Evolutionary conservation across 2,888 invertebrate genomes (phyloP).

Genomic region (Lissonota sp.): DNA sequence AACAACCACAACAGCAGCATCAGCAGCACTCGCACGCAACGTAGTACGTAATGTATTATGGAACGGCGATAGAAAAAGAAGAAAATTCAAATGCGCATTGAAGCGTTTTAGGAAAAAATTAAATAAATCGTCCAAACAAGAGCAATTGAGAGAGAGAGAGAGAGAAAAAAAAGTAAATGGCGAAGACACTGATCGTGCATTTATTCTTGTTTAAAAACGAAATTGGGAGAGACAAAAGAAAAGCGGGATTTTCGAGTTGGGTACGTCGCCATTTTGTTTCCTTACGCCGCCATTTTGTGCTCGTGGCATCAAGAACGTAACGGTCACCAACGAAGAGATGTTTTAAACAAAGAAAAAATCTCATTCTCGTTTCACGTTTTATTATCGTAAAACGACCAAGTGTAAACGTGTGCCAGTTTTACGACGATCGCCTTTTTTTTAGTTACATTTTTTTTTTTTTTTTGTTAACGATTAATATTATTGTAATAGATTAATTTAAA

Average conservation of each 20-base stretch:
- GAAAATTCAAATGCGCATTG: slow-evolving; percentile 20
- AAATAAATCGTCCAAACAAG: slow-evolving; percentile 58
- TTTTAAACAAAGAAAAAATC: slow-evolving; percentile 1
- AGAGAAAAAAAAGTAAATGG: slow-evolving; percentile 19
- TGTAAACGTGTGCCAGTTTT: slow-evolving; percentile 60
- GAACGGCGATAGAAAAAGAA: slow-evolving; percentile 47
- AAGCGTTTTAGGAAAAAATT: slow-evolving; percentile 28
- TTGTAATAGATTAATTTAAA: slow-evolving; percentile 57
- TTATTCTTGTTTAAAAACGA: slow-evolving; percentile 34
- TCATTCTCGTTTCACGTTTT: slow-evolving; percentile 38
- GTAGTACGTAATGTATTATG: slow-evolving; percentile 72
- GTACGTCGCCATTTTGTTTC: slow-evolving; percentile 41
- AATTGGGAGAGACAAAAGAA: background rate
- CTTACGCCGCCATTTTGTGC: slow-evolving; percentile 48
- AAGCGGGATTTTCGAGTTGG: background rate
- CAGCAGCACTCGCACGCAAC: slow-evolving; percentile 74
- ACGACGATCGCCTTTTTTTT: slow-evolving; percentile 54
- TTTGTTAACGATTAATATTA: slow-evolving; percentile 59
- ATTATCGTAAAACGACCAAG: slow-evolving; percentile 36
- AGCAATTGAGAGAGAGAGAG: slow-evolving; percentile 23
- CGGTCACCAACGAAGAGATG: background rate
- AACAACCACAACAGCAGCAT: slow-evolving; percentile 67
- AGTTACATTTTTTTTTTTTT: slow-evolving; percentile 57
- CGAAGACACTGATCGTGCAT: slow-evolving; percentile 7
- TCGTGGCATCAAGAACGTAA: background rate